Conservation (phyloP, 2,797 vertebrate species). For the Anniella stebbinsi region DNA sequence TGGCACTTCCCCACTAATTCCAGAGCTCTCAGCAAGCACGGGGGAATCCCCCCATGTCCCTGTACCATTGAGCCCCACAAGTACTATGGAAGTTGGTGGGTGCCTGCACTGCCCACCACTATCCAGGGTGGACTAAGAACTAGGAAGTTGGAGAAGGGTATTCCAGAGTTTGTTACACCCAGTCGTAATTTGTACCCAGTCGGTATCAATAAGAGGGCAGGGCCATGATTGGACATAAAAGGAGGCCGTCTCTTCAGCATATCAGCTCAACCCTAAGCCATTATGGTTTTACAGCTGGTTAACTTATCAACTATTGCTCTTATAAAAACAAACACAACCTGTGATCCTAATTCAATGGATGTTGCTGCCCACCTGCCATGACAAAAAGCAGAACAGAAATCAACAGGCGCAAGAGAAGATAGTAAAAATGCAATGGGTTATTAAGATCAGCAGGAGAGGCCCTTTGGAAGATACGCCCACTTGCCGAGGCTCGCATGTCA, state of each 20-base stretch:
- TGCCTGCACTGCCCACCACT: not conserved
- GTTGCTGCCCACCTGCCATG: not conserved
- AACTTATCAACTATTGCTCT: not conserved
- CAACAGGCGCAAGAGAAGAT: not conserved
- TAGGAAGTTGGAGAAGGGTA: not conserved
- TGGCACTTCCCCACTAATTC: too few species aligned
- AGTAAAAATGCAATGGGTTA: not conserved
- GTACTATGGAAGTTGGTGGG: not conserved
- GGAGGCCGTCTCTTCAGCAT: not conserved
- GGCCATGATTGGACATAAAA: not conserved
- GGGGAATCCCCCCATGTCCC: not conserved
- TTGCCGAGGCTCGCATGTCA: too few species aligned
- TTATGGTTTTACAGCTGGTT: not conserved
- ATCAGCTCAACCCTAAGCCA: not conserved
- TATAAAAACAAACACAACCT: not conserved
- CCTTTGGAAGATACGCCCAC: too few species aligned
- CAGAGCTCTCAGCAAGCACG: not conserved
- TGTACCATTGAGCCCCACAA: not conserved
- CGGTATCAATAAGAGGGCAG: not conserved
- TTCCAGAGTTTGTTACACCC: not conserved
- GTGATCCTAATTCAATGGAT: not conserved
- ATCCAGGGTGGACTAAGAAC: not conserved
- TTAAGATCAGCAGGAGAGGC: too few species aligned
- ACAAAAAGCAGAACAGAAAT: not conserved
- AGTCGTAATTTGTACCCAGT: not conserved